Evolutionary conservation across 2,113 vertebrate species (phyloP), one percentile per base, ranked within the genome.

Genomic region (Coptodon rendalli): DNA sequence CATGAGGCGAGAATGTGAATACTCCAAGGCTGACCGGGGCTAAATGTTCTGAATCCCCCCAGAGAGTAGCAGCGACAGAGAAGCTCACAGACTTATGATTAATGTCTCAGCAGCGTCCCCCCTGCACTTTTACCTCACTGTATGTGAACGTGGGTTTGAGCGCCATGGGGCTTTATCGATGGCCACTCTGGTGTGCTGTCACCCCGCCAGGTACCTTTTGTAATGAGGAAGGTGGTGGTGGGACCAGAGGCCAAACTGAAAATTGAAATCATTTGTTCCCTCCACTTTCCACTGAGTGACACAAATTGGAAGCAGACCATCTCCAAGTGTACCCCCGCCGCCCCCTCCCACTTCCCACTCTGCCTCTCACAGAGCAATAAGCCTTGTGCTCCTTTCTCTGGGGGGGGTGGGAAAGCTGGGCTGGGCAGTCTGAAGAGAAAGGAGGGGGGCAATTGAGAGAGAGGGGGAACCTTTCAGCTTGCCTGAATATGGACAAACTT

Each of bases 401-500:
- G 73, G 85, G 91, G 90, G 94, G 93, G 91, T 89, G 94, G 93
- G 93, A 92, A 93, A 92, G 87, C 85, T 82, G 88, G 90, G 90
- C 79, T 80, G 93, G 90, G 90, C 93, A 84, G 90, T 86, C 63
- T 88, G 85, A 73, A 92, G 91, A 91, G 88, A 93, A 90, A 89
- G 85, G 87, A 91, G 89, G 90, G 92, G 89, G 92, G 86, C 87
- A 93, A 90, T 95, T 89, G 92, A 93, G 95, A 95, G 93, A 95
- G 93, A 89, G 93, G 91, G 90, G 94, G 92, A 89, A 93, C 91
- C 96, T 96, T 97, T 97, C 95, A 96, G 96, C 89, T 89, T 36
- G 92, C 95, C 94, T 96, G 96, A 97, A 97, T 97, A 97, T 97
- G 96, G 96, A 97, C 96, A 97, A 97, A 97, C 96, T 96, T 96